A percentile compares a stretch with the other conserved stretches of the same genome.
phyloP scores from a whole-genome alignment of 2,888 invertebrate species.

The Drosophila falleni region DNA sequence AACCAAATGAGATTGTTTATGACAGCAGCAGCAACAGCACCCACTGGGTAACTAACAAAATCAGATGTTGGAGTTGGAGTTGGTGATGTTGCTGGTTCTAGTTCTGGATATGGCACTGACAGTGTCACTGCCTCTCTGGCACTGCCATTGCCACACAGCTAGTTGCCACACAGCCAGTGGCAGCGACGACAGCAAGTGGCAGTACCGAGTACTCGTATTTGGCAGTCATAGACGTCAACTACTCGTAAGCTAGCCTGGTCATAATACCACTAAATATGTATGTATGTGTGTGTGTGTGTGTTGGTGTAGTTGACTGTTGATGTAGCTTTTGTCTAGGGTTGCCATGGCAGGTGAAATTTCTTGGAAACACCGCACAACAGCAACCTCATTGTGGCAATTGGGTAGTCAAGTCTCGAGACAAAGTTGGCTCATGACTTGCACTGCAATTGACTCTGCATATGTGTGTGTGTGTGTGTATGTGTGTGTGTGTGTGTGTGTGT shows the following conservation, averaged over 20 bases:
- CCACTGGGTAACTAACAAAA: constrained; percentile 59
- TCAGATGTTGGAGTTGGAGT: constrained; percentile 15
- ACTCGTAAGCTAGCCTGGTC: constrained; percentile 54
- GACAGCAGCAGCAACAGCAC: constrained; percentile 40
- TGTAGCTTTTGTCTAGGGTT: constrained; percentile 49
- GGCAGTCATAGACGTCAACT: constrained; percentile 68
- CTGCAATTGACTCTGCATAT: constrained; percentile 26
- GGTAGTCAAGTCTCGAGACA: constrained; percentile 31
- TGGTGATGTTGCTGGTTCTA: constrained; percentile 5
- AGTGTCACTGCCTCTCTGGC: constrained; percentile 6
- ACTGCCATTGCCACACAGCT: constrained; percentile 13
- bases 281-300: constrained; percentile 12
- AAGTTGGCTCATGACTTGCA: constrained; percentile 56
- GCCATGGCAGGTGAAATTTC: constrained; percentile 77
- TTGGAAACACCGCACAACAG: constrained; percentile 68
- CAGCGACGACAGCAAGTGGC: constrained; percentile 64
- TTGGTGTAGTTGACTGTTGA: constrained; percentile 25
- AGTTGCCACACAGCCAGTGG: constrained; percentile 18
- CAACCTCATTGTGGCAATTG: constrained; percentile 49
- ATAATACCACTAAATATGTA: constrained; percentile 54
- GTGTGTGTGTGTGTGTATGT: constrained; percentile 25
- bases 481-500: constrained; percentile 14
- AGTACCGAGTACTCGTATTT: constrained; percentile 57
- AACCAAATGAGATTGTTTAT: constrained; percentile 69
- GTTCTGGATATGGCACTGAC: constrained; percentile 19